phyloP scores from a whole-genome alignment of 2,113 vertebrate species.

The Alexandromys fortis region DNA sequence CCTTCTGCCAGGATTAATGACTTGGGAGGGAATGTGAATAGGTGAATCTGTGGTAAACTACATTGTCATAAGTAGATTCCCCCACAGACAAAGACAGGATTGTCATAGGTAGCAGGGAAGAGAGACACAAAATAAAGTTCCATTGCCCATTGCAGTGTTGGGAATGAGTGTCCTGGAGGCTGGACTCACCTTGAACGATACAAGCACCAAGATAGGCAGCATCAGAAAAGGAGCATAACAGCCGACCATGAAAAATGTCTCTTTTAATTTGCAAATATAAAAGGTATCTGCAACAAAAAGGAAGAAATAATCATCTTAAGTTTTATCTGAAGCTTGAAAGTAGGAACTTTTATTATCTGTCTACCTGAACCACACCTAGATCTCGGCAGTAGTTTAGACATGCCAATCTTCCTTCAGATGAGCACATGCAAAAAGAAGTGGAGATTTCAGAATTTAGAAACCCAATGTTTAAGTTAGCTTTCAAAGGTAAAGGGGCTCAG shows the following conservation, averaged over 20 bases:
- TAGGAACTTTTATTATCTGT: neutral
- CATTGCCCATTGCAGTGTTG: rapidly evolving
- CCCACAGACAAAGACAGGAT: no score
- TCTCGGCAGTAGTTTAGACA: neutral
- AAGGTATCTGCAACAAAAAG: slow-evolving; percentile 92
- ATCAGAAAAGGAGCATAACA: slow-evolving; percentile 96
- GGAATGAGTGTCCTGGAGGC: neutral
- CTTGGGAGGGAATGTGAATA: neutral
- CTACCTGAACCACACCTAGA: neutral
- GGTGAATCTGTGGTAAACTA: no score
- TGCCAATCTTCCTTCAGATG: rapidly evolving
- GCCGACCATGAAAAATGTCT: slow-evolving; percentile 97
- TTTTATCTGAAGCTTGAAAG: neutral
- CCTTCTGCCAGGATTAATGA: neutral
- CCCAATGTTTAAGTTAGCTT: neutral
- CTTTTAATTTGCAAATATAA: slow-evolving; percentile 97
- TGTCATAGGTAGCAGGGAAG: rapidly evolving
- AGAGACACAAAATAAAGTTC: neutral
- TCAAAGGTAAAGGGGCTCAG: neutral
- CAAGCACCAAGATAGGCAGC: slow-evolving; percentile 97
- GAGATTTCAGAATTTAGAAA: neutral
- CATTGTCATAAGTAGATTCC: neutral
- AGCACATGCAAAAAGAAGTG: neutral
- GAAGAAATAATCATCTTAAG: neutral
- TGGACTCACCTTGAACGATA: slow-evolving; percentile 94